Evolutionary conservation across 2,797 vertebrate species (phyloP), one percentile per base, ranked within the genome.

Genomic region (Paratrypauchen microcephalus): DNA sequence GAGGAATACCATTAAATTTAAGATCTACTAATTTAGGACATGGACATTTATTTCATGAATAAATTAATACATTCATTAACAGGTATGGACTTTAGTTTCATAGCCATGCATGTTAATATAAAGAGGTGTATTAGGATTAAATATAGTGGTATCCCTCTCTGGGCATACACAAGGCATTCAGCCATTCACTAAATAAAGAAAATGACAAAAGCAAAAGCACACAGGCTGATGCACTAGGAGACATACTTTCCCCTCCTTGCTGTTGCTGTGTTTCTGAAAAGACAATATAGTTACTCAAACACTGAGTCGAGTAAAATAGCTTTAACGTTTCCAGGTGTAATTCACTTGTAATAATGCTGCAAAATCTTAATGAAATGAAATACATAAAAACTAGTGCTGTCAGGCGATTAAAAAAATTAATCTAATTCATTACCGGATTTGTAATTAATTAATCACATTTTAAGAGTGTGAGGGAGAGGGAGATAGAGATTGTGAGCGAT

Each of bases 241-340:
- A 94, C 93, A 86, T 94, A 94, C 93, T 94, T 94, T 91, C 92
- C 83, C 90, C 90, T 89, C 92, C 92, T 90, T 91, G 91, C 76
- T 92, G 92, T 86, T 91, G 90, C 87, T 94, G 93, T 90, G 92
- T 94, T 89, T 94, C 93, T 94, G 93, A 84, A 94, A 94, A 91
- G 91, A 88, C 91, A 93, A 91, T 90, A 93, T 84, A 94, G 86
- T 92, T 86, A 92, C 83, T 90, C 80, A 90, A 87, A 91, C 87
- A 91, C 72, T 79, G 79, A 83, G 82, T 87, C 84, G 83, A 23
- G 70, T 70, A 86, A 83, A 88, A 71, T 85, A 83, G 89, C 77
- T 86, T 80, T 70, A 82, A 83, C 5, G 32, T 26, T 26, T 64
- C 23, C 41, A 56, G 74, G 77, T 78, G 79, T 36, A 60, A 36